Evolutionary conservation across 2,113 vertebrate species (phyloP).

Genomic region (Carassius auratus): DNA sequence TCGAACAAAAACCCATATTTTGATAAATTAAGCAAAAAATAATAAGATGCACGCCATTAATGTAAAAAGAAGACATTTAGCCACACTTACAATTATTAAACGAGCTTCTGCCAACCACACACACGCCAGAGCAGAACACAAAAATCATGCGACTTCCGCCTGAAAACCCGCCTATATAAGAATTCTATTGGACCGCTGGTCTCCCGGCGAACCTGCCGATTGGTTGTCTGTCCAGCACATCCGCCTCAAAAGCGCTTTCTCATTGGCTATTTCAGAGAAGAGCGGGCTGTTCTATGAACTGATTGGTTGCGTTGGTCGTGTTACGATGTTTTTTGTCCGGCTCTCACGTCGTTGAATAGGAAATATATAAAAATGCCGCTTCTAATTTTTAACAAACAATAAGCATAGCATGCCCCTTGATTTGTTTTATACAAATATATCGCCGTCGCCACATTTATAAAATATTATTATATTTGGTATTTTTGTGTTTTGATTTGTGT

Average conservation of each 20-base stretch:
- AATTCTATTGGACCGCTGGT: neutral
- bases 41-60: neutral
- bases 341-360: neutral
- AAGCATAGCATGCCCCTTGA: neutral
- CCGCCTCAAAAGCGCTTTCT: neutral
- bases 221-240: neutral
- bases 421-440: neutral
- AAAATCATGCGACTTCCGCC: neutral
- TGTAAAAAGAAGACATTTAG: neutral
- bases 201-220: neutral
- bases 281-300: neutral
- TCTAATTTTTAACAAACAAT: neutral
- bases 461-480: neutral
- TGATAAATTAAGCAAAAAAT: neutral
- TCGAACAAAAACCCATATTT: neutral
- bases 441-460: neutral
- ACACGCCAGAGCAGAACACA: neutral
- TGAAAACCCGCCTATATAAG: slow-evolving; percentile 20
- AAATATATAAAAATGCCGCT: neutral
- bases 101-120: neutral
- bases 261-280: slow-evolving; percentile 1
- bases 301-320: slow-evolving; percentile 11
- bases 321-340: neutral
- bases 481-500: neutral
- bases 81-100: slow-evolving; percentile 1